Evolutionary conservation across 2,797 vertebrate genomes (phyloP), one percentile per base, ranked within the genome.

Genomic region (Muscicapa comitata): DNA sequence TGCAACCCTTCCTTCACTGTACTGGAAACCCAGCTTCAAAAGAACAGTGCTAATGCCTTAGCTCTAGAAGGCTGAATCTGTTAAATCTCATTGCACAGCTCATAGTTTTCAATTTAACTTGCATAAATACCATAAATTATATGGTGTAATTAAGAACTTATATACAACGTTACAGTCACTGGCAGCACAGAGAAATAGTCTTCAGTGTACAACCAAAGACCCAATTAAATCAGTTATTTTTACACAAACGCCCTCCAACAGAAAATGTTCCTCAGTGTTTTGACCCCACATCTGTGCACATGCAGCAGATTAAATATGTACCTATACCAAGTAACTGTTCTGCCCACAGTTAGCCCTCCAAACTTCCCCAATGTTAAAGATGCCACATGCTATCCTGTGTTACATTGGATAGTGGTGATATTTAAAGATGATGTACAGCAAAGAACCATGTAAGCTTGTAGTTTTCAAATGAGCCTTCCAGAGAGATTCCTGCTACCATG

Each of bases 71-170:
- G 58, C 4, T 37, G 38, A 80, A 78, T 62, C 76, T 81, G 58
- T 65, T 72, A 63, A 86, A 58, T 40, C 23, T 72, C 74, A 31
- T 76, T 55, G 75, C 24, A 62, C 43, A 84, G 40, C 25, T 86
- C 74, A 48, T 8, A 55, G n/a, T 54, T 90, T 90, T 86, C 25
- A 54, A 70, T 90, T 79, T 66, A 75, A 62, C 26, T 80, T 78
- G 42, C 29, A 78, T n/a, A 81, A 94, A 74, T 51, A 88, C 18
- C 50, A 72, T 86, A 77, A 94, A 72, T 61, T 72, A 62, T 72
- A 58, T 11, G 17, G 43, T 3, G 2, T 54, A 84, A 81, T 81
- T 86, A 81, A 54, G 38, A 68, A 61, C 19, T 33, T 47, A 58
- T 24, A 65, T 33, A 79, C 51, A 81, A 53, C 12, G 19, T 87